Evolutionary conservation across 2,888 invertebrate genomes (phyloP), one percentile per base, ranked within the genome.

Genomic region (Isotomurus palustris): DNA sequence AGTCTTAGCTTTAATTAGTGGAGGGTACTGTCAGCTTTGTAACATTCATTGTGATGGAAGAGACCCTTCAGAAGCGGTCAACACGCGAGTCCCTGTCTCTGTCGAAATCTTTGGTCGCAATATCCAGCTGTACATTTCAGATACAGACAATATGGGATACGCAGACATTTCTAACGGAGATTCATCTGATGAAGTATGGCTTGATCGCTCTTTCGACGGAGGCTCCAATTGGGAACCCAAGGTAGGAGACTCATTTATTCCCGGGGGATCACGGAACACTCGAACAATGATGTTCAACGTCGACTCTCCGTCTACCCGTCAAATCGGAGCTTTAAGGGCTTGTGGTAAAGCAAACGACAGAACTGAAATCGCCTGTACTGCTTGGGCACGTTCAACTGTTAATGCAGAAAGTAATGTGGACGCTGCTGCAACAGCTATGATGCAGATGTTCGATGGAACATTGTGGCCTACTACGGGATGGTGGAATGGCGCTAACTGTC

Each of bases 401-500:
- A 60, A 60, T 27, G 59, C 66, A 2, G 60, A 44, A 19, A 49
- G 24, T 2, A 56, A 53, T 8, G 56, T 60, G 4, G 67, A 67
- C 12, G 68, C 70, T 3, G 67, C 64, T 0, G 68, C 61, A 1
- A 66, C 64, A 12, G 67, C 64, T 2, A 27, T 70, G 6, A 67
- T 70, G 67, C 64, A 66, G 41, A 66, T 55, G 22, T 70, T 61
- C 29, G 50, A 66, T 25, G 50, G 53, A 6, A 40, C 49, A 2
- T 49, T 67, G 8, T 59, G 54, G 2, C 58, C 61, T 14, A 67
- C 64, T 1, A 57, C 60, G 0, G 67, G 68, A 25, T 70, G 70
- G 70, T 70, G 67, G 67, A 67, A 67, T 43, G 57, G 64, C 3
- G 67, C 67, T 1, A 67, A 69, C 32, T 58, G 58, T 40, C 62